Evolutionary conservation across 2,888 invertebrate genomes (phyloP), one percentile per base, ranked within the genome.

Genomic region (Eupithecia pulchellata): DNA sequence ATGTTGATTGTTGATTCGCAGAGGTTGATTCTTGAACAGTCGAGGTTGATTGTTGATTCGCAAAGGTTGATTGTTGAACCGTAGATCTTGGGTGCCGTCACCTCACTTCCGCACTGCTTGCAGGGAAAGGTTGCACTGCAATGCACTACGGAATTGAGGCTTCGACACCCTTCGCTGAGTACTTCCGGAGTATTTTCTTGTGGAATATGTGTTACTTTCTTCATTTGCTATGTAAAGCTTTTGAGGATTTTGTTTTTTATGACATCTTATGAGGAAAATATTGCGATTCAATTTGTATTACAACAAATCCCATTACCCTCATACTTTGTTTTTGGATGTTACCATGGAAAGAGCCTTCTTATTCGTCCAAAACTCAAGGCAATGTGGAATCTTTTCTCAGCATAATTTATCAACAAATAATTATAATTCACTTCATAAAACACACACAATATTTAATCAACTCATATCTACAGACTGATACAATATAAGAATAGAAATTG

Each of bases 71-170:
- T 70, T 80, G 81, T 81, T 78, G 85, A 78, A 75, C 76, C 77
- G 92, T 85, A 72, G 92, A 80, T 82, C 76, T 77, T 82, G 89
- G 86, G 82, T 89, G 84, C 84, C 94, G 95, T 95, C 95, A 90
- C 96, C 97, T 97, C 98, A 97, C 96, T 97, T 97, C 97, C 97
- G 97, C 97, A 97, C 97, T 97, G 97, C 97, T 97, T 97, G 97
- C 98, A 97, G 97, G 96, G 95, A 95, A 95, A 95, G 89, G 89
- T 95, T 93, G 97, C 97, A 97, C 97, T 98, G 97, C 98, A 98
- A 97, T 98, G 97, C 98, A 97, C 98, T 97, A 97, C 97, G 98
- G 98, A 97, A 98, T 98, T 98, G 98, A 97, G 95, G 96, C 92
- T 95, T 95, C 95, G 95, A 95, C 94, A 94, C 95, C 95, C 84